These are phyloP conservation scores for Pomacea maculata DNA, from an alignment of 1,140 invertebrate species.

Conservation along the genomic window DNA sequence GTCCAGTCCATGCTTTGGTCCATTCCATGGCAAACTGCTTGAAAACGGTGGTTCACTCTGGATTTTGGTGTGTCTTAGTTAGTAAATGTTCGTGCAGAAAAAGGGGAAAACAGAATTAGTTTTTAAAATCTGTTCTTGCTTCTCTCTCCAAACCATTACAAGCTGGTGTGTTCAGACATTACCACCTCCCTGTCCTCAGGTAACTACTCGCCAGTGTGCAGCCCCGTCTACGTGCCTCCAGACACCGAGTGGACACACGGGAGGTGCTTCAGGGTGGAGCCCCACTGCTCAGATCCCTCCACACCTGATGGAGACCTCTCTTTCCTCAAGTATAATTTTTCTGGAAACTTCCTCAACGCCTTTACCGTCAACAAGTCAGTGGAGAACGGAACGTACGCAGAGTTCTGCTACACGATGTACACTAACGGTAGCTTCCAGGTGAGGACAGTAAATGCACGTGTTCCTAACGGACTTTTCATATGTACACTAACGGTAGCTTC, in stretches of 20 bases:
- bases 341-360: not conserved
- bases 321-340: not conserved
- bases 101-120: too few species aligned
- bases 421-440: not conserved
- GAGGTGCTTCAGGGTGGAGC: slow-evolving; percentile 1
- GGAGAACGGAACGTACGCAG: not conserved
- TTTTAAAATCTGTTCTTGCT: too few species aligned
- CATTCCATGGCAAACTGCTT: too few species aligned
- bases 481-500: not conserved
- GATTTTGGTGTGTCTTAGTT: too few species aligned
- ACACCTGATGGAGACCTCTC: not conserved
- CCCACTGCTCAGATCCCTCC: slow-evolving; percentile 10
- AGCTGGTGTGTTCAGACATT: too few species aligned
- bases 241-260: not conserved
- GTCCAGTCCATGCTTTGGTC: too few species aligned
- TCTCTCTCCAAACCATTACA: too few species aligned
- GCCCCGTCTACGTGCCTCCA: slow-evolving; percentile 4
- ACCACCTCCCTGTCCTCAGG: not conserved
- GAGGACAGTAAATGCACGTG: too few species aligned
- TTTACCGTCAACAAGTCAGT: not conserved
- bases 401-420: slow-evolving; percentile 9
- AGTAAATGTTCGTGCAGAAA: too few species aligned
- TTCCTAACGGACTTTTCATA: too few species aligned
- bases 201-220: slow-evolving; percentile 3
- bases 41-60: too few species aligned